Percentiles rank a stretch among this genome's conserved stretches.
These are phyloP conservation scores for Malthinus seriepunctatus DNA, from an alignment of 2,888 invertebrate genomes.

Conservation along the genomic window DNA sequence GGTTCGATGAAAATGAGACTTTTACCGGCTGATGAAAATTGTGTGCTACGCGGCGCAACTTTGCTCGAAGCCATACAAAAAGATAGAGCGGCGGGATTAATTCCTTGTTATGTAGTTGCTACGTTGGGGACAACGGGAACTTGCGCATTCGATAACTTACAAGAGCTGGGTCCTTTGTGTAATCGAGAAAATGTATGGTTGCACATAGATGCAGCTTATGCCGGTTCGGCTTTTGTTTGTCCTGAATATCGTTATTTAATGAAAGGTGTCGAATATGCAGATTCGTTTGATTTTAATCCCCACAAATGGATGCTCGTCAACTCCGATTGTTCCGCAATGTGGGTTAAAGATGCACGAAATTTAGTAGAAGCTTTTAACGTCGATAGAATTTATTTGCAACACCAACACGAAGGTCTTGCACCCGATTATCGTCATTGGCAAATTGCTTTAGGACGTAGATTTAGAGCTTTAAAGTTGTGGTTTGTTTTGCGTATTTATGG, in stretches of 20 bases:
- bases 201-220: constrained; percentile 96
- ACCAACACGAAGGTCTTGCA: constrained; percentile 66
- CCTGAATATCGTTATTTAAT: constrained; percentile 86
- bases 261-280: constrained; percentile 76
- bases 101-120: constrained; percentile 83
- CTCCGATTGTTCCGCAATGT: constrained; percentile 94
- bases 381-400: constrained; percentile 84
- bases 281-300: constrained; percentile 92
- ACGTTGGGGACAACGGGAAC: constrained; percentile 75
- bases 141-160: constrained; percentile 86
- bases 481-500: constrained; percentile 85
- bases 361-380: constrained; percentile 87
- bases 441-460: constrained; percentile 83
- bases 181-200: constrained; percentile 79
- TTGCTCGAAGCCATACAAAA: constrained; percentile 72
- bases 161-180: constrained; percentile 83
- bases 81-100: constrained; percentile 76
- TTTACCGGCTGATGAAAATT: constrained; percentile 69
- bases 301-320: constrained; percentile 96
- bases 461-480: constrained; percentile 93
- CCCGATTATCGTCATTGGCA: constrained; percentile 81
- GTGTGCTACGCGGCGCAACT: constrained; percentile 68
- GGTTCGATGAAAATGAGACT: constrained; percentile 78
- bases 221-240: constrained; percentile 88
- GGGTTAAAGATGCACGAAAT: constrained; percentile 81